These are phyloP conservation scores for Lasioglossum morio DNA, from an alignment of 2,888 invertebrate genomes.

Conservation along the genomic window DNA sequence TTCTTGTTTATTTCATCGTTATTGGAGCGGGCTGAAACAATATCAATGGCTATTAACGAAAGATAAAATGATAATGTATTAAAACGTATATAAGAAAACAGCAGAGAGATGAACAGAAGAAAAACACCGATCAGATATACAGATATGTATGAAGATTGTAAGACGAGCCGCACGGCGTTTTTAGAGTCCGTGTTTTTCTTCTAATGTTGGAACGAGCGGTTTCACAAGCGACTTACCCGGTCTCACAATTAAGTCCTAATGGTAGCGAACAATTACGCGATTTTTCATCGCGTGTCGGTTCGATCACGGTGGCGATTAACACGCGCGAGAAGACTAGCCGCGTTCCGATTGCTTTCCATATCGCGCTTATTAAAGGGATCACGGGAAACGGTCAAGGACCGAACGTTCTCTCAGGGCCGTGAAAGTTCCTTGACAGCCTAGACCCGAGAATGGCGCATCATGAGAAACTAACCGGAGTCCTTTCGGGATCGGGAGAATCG, in stretches of 20 bases:
- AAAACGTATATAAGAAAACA: background rate
- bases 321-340: conserved; percentile 30
- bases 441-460: conserved; percentile 59
- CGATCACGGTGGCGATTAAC: conserved; percentile 39
- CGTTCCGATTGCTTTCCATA: conserved; percentile 46
- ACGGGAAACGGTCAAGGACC: conserved; percentile 70
- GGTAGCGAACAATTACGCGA: conserved; percentile 40
- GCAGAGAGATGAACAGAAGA: background rate
- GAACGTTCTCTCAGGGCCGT: conserved; percentile 68
- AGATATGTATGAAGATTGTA: background rate
- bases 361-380: conserved; percentile 70
- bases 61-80: background rate
- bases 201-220: background rate
- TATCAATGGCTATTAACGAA: background rate
- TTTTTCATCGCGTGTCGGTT: conserved; percentile 34
- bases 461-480: conserved; percentile 65
- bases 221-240: background rate
- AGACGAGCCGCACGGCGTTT: background rate
- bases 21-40: background rate
- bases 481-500: conserved; percentile 64
- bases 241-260: conserved; percentile 34
- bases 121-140: background rate
- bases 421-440: conserved; percentile 66
- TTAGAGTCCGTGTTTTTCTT: background rate
- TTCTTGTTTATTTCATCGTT: background rate